phyloP scores from a whole-genome alignment of 2,797 vertebrate genomes.

The Pipistrellus pygmaeus region DNA sequence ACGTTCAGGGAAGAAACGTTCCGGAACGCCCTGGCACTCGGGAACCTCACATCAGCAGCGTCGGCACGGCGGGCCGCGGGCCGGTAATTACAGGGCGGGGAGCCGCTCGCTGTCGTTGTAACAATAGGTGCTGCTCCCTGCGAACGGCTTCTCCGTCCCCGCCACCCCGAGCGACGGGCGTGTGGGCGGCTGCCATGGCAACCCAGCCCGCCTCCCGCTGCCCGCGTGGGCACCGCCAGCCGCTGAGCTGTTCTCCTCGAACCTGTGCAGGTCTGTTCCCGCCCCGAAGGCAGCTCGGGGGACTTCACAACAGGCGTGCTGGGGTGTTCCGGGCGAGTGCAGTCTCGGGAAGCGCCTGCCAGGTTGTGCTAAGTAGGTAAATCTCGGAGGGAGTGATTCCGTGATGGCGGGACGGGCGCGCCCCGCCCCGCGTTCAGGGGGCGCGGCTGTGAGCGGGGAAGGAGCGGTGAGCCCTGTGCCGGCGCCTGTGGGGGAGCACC shows the following conservation, averaged over 20 bases:
- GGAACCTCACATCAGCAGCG: neutral
- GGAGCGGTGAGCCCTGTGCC: neutral
- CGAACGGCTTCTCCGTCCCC: slow-evolving; percentile 56
- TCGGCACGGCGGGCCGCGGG: neutral
- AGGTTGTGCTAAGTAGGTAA: neutral
- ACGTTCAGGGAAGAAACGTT: neutral
- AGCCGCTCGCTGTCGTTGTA: slow-evolving; percentile 81
- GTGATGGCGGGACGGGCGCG: neutral
- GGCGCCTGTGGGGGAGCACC: neutral
- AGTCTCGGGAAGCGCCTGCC: neutral
- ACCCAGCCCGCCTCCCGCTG: slow-evolving; percentile 84
- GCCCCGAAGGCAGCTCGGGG: slow-evolving; percentile 68
- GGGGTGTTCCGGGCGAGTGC: slow-evolving; percentile 38
- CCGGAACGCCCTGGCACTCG: neutral
- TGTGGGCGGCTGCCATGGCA: slow-evolving; percentile 89
- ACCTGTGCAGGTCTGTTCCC: slow-evolving; percentile 69
- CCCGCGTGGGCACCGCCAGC: slow-evolving; percentile 76
- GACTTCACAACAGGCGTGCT: slow-evolving; percentile 73
- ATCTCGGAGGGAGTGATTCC: neutral
- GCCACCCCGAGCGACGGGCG: neutral
- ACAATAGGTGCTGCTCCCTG: slow-evolving; percentile 82
- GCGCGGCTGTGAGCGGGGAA: neutral
- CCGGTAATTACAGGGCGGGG: slow-evolving; percentile 61
- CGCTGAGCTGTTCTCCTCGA: slow-evolving; percentile 76
- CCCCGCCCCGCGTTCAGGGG: neutral